phyloP scores from a whole-genome alignment of 2,888 invertebrate species.

The Octonoba sinensis region DNA sequence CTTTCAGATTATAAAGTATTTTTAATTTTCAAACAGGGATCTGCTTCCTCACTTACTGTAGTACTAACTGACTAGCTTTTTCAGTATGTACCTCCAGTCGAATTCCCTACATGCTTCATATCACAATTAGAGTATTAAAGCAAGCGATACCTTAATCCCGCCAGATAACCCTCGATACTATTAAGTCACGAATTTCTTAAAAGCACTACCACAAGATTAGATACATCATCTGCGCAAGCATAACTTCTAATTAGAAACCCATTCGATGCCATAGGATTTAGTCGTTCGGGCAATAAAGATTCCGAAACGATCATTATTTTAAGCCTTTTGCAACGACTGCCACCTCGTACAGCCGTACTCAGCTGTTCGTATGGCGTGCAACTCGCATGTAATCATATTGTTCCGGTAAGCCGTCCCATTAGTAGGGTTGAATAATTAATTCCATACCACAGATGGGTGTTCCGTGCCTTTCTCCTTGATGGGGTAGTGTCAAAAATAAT shows the following conservation, averaged over 20 bases:
- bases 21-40: too few relatives aligned
- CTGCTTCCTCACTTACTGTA: too few relatives aligned
- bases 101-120: not conserved
- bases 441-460: conserved; percentile 18
- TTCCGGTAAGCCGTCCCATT: conserved; percentile 61
- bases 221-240: too few relatives aligned
- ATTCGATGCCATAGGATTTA: conserved; percentile 16
- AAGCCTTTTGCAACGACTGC: conserved; percentile 26
- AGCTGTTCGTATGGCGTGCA: conserved; percentile 38
- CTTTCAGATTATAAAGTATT: too few relatives aligned
- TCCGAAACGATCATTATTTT: conserved; percentile 37
- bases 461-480: too few relatives aligned
- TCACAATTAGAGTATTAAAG: not conserved
- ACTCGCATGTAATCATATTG: conserved; percentile 60
- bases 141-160: conserved; percentile 17
- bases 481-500: too few relatives aligned
- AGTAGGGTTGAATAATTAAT: conserved; percentile 60
- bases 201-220: conserved; percentile 27
- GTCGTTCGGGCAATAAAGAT: conserved; percentile 44
- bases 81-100: too few relatives aligned
- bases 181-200: conserved; percentile 2
- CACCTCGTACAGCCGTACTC: conserved; percentile 24
- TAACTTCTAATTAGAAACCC: too few relatives aligned
- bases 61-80: too few relatives aligned
- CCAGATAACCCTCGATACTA: conserved; percentile 14